These are phyloP conservation scores for Elysia chlorotica DNA, from an alignment of 1,140 invertebrate genomes.

Conservation along the genomic window DNA sequence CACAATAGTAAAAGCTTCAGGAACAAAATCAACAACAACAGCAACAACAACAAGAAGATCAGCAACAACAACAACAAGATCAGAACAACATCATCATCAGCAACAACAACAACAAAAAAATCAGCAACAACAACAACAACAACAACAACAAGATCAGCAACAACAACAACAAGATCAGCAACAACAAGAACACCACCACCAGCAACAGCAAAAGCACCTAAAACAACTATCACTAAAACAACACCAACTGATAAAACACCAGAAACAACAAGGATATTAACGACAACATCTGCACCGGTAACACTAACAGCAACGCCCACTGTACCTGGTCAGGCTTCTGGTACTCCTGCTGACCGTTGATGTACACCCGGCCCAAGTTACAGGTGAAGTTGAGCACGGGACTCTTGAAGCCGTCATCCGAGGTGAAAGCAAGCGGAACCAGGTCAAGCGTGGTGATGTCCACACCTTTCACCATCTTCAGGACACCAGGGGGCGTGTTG, in stretches of 20 bases:
- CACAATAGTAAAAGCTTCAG: no score
- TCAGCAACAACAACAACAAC: no score
- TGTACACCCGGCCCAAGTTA: neutral
- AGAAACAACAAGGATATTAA: neutral
- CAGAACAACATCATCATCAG: no score
- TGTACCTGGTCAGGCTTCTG: constrained; percentile 12
- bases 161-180: no score
- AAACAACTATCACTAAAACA: neutral
- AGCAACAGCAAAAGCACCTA: neutral
- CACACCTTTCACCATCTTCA: constrained; percentile 17
- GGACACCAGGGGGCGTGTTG: constrained; percentile 20
- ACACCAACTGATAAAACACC: neutral
- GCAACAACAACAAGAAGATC: no score
- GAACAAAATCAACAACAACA: no score
- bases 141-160: no score
- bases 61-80: no score
- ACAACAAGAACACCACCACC: neutral
- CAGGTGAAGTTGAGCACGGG: constrained; percentile 27
- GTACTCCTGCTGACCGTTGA: neutral
- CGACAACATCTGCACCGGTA: neutral
- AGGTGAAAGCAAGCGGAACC: constrained; percentile 9
- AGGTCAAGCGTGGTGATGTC: constrained; percentile 30
- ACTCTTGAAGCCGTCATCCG: constrained; percentile 15
- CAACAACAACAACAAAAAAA: no score
- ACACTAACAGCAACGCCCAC: neutral